Base-by-base conservation (phyloP, 1,140 invertebrate species). In the Lysiphlebus fabarum region DNA sequence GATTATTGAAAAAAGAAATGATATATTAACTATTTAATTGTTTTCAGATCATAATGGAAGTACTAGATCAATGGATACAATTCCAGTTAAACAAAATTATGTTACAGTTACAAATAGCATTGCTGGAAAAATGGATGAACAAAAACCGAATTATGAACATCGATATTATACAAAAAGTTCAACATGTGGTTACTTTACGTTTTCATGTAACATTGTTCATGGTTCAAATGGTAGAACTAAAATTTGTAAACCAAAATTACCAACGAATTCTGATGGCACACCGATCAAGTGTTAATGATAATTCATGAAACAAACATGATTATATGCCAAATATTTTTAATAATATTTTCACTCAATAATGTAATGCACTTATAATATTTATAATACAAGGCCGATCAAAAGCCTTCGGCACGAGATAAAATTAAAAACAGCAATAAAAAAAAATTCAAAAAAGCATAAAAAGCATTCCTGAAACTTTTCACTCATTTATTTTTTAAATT, bases 141-240 rank as follows among this genome's bases (percentile, higher is more conserved):
- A 81, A 41, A 69, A 73, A 1, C 78, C 77, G 60, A 84, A 85
- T 47, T 79, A 77, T 41, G 77, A 78, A 51, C 77, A 79, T 66
- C 72, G 89, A 14, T 91, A 91, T 75, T 92, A 90, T 60, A 90
- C 88, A 0, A 91, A 92, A 71, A 90, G 89, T 11, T 91, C 89
- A 4, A 90, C 87, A 0, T 92, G 90, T 73, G 90, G 90, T 37
- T 91, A 91, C 67, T 91, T 91, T 63, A 91, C 90, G 4, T 91
- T 92, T 70, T 87, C 88, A 0, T 92, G 90, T 67, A 90, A 90
- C 40, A 83, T 89, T 65, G 87, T 90, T 4, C 87, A 87, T 66
- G 87, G 87, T 10, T 84, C 86, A 0, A 89, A 89, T 67, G 88
- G 88, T 40, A 83, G 85, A 63, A 88, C 86, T 45, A 91, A 91